Conservation (phyloP, 2,888 invertebrate genomes). For the Poecilus cupreus region DNA sequence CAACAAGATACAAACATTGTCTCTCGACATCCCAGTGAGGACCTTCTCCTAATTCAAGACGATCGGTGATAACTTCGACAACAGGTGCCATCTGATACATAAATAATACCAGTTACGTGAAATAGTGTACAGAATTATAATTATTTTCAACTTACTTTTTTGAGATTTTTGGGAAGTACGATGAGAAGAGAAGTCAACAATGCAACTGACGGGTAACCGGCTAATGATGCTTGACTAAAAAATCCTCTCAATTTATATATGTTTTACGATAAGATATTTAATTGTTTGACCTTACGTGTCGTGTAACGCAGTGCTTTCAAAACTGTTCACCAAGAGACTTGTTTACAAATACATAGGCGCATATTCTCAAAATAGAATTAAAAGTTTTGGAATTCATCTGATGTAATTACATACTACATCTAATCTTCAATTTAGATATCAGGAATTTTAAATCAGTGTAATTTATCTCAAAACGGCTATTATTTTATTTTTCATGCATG, state of each 20-base stretch:
- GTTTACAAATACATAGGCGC: neutral
- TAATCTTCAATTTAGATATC: constrained; percentile 27
- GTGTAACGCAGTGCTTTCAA: constrained; percentile 31
- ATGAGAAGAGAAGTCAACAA: constrained; percentile 25
- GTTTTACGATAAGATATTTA: constrained; percentile 30
- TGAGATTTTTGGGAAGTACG: neutral
- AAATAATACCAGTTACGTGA: neutral
- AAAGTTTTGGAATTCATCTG: neutral
- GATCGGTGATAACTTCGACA: constrained; percentile 73
- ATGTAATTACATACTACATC: neutral
- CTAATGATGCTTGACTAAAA: constrained; percentile 5
- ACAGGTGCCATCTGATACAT: constrained; percentile 71
- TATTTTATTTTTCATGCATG: neutral
- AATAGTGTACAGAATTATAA: neutral
- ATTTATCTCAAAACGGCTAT: constrained; percentile 17
- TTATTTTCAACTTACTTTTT: constrained; percentile 1
- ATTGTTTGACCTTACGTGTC: constrained; percentile 48
- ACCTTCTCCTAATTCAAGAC: constrained; percentile 80
- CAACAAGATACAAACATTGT: constrained; percentile 80
- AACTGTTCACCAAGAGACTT: constrained; percentile 8
- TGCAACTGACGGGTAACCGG: constrained; percentile 2
- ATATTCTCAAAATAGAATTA: neutral
- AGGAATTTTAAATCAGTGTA: constrained; percentile 9
- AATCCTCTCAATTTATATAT: constrained; percentile 40
- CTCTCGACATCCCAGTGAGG: constrained; percentile 81